A percentile compares a stretch with the other conserved stretches of the same genome.
These are phyloP conservation scores for Dinomys branickii DNA, from an alignment of 2,113 vertebrate species.

Conservation along the genomic window DNA sequence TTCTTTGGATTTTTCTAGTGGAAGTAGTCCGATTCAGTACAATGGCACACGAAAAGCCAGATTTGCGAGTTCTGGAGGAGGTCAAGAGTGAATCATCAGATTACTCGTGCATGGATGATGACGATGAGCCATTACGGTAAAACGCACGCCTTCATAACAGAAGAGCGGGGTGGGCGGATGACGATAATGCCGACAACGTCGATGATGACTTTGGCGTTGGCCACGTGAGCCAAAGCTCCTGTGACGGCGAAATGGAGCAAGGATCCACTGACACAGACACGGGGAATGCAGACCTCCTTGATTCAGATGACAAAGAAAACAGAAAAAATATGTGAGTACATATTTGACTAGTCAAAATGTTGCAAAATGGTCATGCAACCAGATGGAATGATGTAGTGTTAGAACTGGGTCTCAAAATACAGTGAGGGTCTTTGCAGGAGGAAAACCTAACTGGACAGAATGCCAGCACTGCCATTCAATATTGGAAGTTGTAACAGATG, in stretches of 20 bases:
- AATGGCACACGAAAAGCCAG: not conserved
- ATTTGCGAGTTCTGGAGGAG: not conserved
- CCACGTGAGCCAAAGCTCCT: not conserved
- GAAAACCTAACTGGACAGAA: too few relatives aligned
- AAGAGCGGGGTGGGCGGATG: too few relatives aligned
- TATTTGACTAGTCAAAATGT: too few relatives aligned
- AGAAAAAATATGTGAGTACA: too few relatives aligned
- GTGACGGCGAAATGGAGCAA: not conserved
- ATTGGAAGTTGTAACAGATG: too few relatives aligned
- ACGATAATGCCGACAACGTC: too few relatives aligned
- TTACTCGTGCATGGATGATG: not conserved
- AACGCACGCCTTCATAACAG: not conserved
- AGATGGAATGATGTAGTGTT: too few relatives aligned
- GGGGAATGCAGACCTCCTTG: too few relatives aligned
- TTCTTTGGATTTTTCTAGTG: not conserved
- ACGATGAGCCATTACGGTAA: not conserved
- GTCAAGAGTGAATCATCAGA: not conserved
- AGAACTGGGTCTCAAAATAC: not conserved
- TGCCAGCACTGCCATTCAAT: too few relatives aligned
- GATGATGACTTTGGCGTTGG: not conserved
- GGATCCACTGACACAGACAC: too few relatives aligned
- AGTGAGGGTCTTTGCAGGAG: not conserved
- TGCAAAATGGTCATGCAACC: too few relatives aligned
- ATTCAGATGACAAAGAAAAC: too few relatives aligned
- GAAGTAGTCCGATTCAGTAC: not conserved